Percentiles rank a stretch among this genome's conserved stretches.
Evolutionary conservation across 1,140 invertebrate genomes (phyloP).

Genomic region (Drepana arcuata): DNA sequence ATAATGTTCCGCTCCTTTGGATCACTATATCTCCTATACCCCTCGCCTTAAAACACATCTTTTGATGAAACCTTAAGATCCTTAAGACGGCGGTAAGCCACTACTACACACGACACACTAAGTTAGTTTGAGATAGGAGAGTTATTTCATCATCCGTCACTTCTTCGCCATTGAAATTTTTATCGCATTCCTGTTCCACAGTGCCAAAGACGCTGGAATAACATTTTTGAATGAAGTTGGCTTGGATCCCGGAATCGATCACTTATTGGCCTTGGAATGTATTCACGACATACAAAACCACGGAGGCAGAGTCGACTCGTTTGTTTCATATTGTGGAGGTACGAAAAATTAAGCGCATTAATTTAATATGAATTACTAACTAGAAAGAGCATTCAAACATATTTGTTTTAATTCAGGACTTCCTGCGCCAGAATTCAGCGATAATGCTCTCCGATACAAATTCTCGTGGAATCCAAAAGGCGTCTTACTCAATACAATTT

Average conservation of each 20-base stretch:
- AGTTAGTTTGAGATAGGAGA: too few species aligned
- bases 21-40: too few species aligned
- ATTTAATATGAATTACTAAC: too few species aligned
- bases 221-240: constrained; percentile 96
- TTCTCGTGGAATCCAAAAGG: constrained; percentile 97
- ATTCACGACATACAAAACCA: constrained; percentile 90
- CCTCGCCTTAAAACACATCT: too few species aligned
- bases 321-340: constrained; percentile 97
- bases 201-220: constrained; percentile 87
- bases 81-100: too few species aligned
- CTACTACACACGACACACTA: too few species aligned
- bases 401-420: constrained; percentile 69
- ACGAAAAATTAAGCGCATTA: constrained; percentile 15
- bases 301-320: constrained; percentile 91
- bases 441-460: constrained; percentile 96
- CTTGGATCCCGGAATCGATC: constrained; percentile 98
- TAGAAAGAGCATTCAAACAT: too few species aligned
- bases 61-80: too few species aligned
- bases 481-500: constrained; percentile 91
- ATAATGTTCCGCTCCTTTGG: too few species aligned
- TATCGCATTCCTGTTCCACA: too few species aligned
- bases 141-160: too few species aligned
- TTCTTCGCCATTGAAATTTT: too few species aligned
- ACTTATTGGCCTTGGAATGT: constrained; percentile 96
- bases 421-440: constrained; percentile 95